Conservation (phyloP, 2,113 vertebrate genomes). For the Nymphicus hollandicus region DNA sequence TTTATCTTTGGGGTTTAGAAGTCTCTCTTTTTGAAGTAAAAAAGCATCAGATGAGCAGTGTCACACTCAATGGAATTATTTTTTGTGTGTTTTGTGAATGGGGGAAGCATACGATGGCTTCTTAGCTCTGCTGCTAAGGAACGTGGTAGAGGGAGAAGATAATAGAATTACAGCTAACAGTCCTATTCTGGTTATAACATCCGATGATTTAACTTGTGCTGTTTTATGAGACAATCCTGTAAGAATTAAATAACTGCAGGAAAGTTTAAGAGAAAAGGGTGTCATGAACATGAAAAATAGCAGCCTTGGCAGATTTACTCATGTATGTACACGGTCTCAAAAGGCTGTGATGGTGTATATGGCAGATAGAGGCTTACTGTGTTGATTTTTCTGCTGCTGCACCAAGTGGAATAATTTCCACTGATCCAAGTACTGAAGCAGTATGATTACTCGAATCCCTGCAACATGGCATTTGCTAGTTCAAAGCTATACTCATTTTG, state of each 20-base stretch:
- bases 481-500: background rate
- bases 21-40: background rate
- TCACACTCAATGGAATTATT: background rate
- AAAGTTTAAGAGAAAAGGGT: background rate
- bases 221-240: background rate
- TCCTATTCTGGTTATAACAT: background rate
- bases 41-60: background rate
- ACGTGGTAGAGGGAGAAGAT: background rate
- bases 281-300: background rate
- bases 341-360: background rate
- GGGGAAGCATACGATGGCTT: background rate
- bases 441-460: background rate
- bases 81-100: background rate
- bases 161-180: background rate
- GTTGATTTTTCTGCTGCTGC: background rate
- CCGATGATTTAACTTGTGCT: background rate
- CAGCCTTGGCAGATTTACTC: background rate
- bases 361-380: background rate
- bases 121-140: background rate
- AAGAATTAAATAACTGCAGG: background rate
- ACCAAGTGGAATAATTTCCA: background rate
- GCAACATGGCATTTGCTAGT: background rate
- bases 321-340: fast-evolving
- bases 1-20: background rate
- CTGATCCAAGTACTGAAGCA: background rate